Base-by-base conservation (phyloP, 2,888 invertebrate genomes). In the Apocheima hispidaria region DNA sequence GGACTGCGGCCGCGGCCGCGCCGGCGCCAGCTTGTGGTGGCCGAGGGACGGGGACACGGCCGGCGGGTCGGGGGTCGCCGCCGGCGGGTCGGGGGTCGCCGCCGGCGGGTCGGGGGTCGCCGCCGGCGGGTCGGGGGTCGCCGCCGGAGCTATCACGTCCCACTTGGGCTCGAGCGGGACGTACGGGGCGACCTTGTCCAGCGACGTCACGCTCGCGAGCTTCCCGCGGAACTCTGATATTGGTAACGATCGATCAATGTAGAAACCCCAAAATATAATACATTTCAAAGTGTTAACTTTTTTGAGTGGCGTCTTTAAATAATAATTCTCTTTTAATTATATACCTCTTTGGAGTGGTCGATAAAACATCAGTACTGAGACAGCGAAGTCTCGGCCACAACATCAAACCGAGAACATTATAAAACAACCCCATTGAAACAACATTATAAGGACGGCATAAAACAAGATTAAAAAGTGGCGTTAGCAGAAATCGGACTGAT, bases 1-100 rank as follows among this genome's bases (percentile, higher is more conserved):
- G 71, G 97, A 97, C 84, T 97, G 97, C 0, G 97, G 97, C 0
- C 97, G 65, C 0, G 88, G 78, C 1, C 84, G 64, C 0, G 80
- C 68, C 6, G 81, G 81, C 61, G 48, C 14, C 44, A 59, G 48
- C 20, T 52, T 72, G 60, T 74, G 75, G 28, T 77, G 74, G 16
- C 72, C 88, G 74, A 57, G 70, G 12, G 66, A 73, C 63, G 62
- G 62, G 2, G 60, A 46, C n/a, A 28, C 50, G 10, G 51, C 57
- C 70, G 7, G 69, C 30, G 68, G 64, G 52, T 71, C 76, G 0
- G 75, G 71, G 0, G n/a, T n/a, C n/a, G n/a, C n/a, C n/a, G n/a
- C n/a, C n/a, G n/a, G n/a, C n/a, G n/a, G 71, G 97, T 97, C 84
- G 97, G 97, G 0, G 97, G 97, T 0, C 97, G 65, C 0, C 87